Percentiles rank a stretch among this genome's conserved stretches.
These are phyloP conservation scores for Scaptomyza reducta DNA, from an alignment of 2,888 invertebrate species.

Conservation along the genomic window DNA sequence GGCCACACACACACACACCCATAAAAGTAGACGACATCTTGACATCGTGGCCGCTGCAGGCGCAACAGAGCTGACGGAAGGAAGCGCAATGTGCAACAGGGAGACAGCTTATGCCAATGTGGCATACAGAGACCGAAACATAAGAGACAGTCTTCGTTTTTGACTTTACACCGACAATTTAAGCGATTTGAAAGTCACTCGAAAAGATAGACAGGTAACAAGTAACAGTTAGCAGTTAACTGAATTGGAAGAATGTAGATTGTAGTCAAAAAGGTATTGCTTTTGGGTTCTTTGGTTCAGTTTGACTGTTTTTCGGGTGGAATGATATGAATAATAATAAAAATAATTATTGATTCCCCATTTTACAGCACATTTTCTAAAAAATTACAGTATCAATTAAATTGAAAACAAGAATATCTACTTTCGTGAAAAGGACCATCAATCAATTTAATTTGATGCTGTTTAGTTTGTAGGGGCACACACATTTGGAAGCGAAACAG, in stretches of 20 bases:
- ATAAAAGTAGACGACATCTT: constrained; percentile 24
- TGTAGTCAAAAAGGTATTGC: no score
- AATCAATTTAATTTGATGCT: neutral
- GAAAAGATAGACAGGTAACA: constrained; percentile 10
- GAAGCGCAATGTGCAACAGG: constrained; percentile 39
- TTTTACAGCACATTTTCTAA: no score
- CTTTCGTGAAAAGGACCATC: no score
- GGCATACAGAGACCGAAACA: neutral
- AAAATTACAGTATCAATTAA: no score
- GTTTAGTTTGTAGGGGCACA: neutral
- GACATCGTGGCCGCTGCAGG: constrained; percentile 32
- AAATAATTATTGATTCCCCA: no score
- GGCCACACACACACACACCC: constrained; percentile 8
- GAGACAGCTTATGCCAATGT: constrained; percentile 33
- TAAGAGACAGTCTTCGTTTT: neutral
- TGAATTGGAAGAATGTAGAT: no score
- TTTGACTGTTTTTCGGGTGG: no score
- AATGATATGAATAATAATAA: no score
- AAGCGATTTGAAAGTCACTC: constrained; percentile 66
- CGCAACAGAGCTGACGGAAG: constrained; percentile 16
- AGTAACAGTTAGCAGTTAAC: neutral
- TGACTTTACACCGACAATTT: constrained; percentile 59
- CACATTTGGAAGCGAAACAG: neutral
- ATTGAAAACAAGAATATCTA: no score
- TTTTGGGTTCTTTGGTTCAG: no score